These are phyloP conservation scores for Phylloscopus trochilus DNA, from an alignment of 2,113 vertebrate genomes.

Conservation along the genomic window DNA sequence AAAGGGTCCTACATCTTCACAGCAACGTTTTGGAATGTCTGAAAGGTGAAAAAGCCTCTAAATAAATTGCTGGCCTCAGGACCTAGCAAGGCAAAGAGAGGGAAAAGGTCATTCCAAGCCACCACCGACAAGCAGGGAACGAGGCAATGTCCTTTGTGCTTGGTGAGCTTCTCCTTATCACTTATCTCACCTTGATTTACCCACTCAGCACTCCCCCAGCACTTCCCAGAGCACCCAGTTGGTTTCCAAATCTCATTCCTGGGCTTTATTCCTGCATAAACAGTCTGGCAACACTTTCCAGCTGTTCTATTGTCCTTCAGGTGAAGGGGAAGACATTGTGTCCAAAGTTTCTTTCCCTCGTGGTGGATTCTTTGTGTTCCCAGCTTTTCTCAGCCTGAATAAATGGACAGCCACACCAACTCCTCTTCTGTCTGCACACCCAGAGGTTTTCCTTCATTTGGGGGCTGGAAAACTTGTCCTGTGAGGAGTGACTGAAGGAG, in stretches of 20 bases:
- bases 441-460: background rate
- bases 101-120: background rate
- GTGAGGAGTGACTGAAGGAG: background rate
- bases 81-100: background rate
- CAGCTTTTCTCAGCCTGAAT: background rate
- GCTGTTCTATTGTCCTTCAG: constrained; percentile 20
- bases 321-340: background rate
- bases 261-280: background rate
- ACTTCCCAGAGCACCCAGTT: background rate
- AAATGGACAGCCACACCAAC: background rate
- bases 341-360: background rate
- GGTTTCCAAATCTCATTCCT: background rate
- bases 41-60: background rate
- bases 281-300: background rate
- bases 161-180: background rate
- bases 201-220: background rate
- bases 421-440: background rate
- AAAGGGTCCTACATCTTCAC: background rate
- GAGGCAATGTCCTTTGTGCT: background rate
- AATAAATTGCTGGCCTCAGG: background rate
- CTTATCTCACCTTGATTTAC: background rate
- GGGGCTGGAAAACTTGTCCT: background rate
- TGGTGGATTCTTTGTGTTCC: background rate
- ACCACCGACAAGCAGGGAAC: background rate
- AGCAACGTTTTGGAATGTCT: background rate